phyloP scores from a whole-genome alignment of 1,140 invertebrate genomes.

The Scaptomyza montana region DNA sequence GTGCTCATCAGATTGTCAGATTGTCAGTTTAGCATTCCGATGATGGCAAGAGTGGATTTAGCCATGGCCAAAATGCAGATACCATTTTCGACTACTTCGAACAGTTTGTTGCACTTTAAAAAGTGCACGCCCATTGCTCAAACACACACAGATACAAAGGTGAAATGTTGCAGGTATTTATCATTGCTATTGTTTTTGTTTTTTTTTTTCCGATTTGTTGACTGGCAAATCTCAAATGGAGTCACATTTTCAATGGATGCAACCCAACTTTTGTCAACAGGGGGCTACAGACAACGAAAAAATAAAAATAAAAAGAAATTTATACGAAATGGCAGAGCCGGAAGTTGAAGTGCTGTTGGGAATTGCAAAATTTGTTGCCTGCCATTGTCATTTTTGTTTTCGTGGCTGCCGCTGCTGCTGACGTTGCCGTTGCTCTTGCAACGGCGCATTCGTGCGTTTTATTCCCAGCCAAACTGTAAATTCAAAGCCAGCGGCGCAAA shows the following conservation, averaged over 20 bases:
- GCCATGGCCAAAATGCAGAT: constrained; percentile 24
- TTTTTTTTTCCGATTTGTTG: constrained; percentile 28
- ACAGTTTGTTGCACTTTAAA: constrained; percentile 52
- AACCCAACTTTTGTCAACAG: constrained; percentile 63
- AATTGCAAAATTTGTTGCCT: constrained; percentile 80
- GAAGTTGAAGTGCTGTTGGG: constrained; percentile 79
- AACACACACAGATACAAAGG: constrained; percentile 20
- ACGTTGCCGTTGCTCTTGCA: constrained; percentile 14
- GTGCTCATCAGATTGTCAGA: constrained; percentile 32
- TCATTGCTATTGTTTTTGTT: constrained; percentile 24
- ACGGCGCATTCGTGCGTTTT: constrained; percentile 75
- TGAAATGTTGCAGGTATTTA: constrained; percentile 59
- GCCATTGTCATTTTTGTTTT: constrained; percentile 82
- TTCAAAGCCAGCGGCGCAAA: constrained; percentile 75
- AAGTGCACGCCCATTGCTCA: constrained; percentile 55
- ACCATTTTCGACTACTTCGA: constrained; percentile 31
- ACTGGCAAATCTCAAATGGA: constrained; percentile 73
- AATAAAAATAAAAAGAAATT: constrained; percentile 4
- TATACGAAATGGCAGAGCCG: constrained; percentile 55
- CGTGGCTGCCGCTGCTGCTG: constrained; percentile 23
- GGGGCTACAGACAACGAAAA: not conserved
- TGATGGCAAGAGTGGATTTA: constrained; percentile 28
- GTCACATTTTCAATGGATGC: constrained; percentile 73
- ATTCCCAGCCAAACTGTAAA: constrained; percentile 71
- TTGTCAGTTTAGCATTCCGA: constrained; percentile 33